Evolutionary conservation across 2,888 invertebrate genomes (phyloP), one percentile per base, ranked within the genome.

Genomic region (Psylliodes chrysocephalus): DNA sequence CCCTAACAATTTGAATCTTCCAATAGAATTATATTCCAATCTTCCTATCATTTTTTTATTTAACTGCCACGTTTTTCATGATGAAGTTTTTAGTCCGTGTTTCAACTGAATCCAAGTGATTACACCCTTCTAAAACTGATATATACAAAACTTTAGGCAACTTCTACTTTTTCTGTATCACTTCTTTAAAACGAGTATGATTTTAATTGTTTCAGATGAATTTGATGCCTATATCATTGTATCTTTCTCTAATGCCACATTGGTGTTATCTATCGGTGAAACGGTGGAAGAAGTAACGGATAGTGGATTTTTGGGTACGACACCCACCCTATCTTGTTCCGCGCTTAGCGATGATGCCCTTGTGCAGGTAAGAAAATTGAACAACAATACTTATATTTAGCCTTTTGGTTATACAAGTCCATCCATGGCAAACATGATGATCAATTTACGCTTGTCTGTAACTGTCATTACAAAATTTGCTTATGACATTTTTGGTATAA

Each of bases 241-340:
- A 77, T 99, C 99, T 53, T 99, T 99, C 91, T 94, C 97, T 69
- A 94, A 93, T 82, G 99, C 99, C 74, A 99, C 99, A 12, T 89
- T 99, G 78, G 99, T 99, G 70, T 88, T 99, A 77, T 97, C 97
- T 75, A 99, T 99, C 81, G 99, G 99, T 73, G 99, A 99, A 84
- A 99, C 98, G 10, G 99, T 99, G n/a, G 99, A 99, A 84, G 99
- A 99, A 91, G 99, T 99, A 18, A 97, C 98, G 0, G 99, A 99
- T 83, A 98, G 98, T 67, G 99, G 99, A 44, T 99, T 99, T 83
- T 86, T 99, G 77, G 98, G 98, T 64, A 99, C 98, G 0, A 98
- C 98, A 0, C 98, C 98, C 0, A 99, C 99, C 0, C 85, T 99
- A n/a, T 94, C 96, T 68, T 99, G 99, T 84, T 96, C 97, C 7